Percentiles rank a stretch among this genome's conserved stretches.
Evolutionary conservation across 2,113 vertebrate species (phyloP).

Genomic region (Pluvialis apricaria): DNA sequence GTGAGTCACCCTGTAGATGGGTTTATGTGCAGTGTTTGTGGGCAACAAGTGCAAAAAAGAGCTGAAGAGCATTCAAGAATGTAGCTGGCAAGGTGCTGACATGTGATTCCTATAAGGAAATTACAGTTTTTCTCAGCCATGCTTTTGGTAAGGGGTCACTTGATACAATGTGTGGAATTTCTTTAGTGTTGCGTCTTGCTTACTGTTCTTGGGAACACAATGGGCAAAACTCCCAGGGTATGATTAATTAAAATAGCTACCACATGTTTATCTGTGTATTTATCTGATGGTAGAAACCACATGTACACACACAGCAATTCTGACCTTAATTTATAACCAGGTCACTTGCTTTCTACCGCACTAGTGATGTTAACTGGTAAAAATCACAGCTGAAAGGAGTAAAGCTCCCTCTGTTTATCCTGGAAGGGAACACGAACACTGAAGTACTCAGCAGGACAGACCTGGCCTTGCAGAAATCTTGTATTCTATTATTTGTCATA

Average conservation of each 20-base stretch:
- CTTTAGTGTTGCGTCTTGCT: not conserved
- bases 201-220: not conserved
- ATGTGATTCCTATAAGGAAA: conserved; percentile 17
- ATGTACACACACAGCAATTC: not conserved
- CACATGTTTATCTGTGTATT: conserved; percentile 33
- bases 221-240: not conserved
- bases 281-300: not conserved
- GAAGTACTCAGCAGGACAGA: not conserved
- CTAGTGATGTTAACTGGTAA: not conserved
- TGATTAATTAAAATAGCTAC: conserved; percentile 45
- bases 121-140: not conserved
- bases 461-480: not conserved
- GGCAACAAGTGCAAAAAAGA: not conserved
- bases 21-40: not conserved
- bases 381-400: not conserved
- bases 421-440: not conserved
- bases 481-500: not conserved
- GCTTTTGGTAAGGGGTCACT: conserved; percentile 8
- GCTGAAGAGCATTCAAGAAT: not conserved
- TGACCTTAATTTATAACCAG: not conserved
- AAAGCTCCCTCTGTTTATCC: not conserved
- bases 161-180: conserved; percentile 1
- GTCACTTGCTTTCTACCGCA: not conserved
- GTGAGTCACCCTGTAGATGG: not conserved
- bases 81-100: conserved; percentile 38